Evolutionary conservation across 2,888 invertebrate genomes (phyloP).

Genomic region (Lepeophtheirus nordmannii): DNA sequence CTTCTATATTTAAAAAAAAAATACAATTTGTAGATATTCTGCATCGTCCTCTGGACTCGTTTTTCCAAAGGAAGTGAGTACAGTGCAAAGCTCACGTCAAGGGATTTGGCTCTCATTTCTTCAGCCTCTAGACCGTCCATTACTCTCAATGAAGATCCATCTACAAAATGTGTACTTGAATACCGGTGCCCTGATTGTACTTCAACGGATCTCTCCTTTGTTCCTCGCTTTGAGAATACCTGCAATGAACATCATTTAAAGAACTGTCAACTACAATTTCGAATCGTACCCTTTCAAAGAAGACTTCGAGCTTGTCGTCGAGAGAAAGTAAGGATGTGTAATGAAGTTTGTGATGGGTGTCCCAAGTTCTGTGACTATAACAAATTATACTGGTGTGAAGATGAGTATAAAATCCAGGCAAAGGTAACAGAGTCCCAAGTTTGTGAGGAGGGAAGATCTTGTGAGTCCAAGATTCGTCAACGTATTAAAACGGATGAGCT

Average conservation of each 20-base stretch:
- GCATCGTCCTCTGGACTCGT: no score
- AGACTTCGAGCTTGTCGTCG: background rate
- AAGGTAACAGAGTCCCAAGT: background rate
- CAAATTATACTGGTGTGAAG: constrained; percentile 11
- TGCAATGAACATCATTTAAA: background rate
- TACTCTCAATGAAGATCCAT: background rate
- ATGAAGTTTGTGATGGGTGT: background rate
- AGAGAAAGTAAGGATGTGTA: background rate
- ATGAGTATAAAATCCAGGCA: constrained; percentile 4
- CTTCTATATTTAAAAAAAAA: no score
- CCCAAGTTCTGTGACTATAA: background rate
- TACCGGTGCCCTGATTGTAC: background rate
- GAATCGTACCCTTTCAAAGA: constrained; percentile 4
- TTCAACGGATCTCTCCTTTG: background rate
- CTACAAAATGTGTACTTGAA: background rate
- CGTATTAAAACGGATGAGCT: constrained; percentile 8
- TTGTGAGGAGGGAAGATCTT: background rate
- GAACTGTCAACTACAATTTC: background rate
- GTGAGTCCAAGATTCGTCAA: background rate
- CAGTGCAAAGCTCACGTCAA: background rate
- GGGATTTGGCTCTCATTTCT: background rate
- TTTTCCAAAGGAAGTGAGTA: background rate
- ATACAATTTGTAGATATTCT: no score
- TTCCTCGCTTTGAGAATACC: background rate
- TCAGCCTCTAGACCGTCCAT: background rate